Conservation (phyloP, 2,888 invertebrate genomes). For the Aethes cnicana region DNA sequence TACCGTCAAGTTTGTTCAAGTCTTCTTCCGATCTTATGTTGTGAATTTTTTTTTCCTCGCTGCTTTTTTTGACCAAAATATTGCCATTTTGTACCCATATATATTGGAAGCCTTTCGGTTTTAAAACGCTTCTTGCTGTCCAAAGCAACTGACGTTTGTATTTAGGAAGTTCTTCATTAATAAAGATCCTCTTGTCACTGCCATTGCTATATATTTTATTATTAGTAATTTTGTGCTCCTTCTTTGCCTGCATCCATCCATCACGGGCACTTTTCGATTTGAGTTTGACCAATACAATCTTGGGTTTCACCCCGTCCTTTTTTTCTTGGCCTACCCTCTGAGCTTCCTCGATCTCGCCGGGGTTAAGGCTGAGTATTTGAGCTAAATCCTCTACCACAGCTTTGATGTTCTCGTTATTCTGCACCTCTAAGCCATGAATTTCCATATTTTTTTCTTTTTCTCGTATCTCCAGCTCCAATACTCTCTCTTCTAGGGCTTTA, state of each 20-base stretch:
- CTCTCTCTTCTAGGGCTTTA: constrained; percentile 30
- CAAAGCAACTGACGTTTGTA: constrained; percentile 3
- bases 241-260: not conserved
- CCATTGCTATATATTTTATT: not conserved
- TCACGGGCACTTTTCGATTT: not conserved
- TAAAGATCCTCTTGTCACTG: not conserved
- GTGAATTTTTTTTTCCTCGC: constrained; percentile 26
- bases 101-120: constrained; percentile 11
- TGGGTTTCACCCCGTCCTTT: constrained; percentile 1
- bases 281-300: constrained; percentile 8
- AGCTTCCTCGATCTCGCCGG: constrained; percentile 25
- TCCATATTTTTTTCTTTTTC: constrained; percentile 26
- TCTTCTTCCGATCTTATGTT: too few species aligned
- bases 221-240: not conserved
- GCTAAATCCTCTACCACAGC: not conserved
- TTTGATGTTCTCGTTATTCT: not conserved
- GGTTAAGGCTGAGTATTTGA: not conserved
- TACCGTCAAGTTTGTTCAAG: too few species aligned
- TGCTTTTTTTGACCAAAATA: constrained; percentile 27
- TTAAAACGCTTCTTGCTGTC: not conserved
- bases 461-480: constrained; percentile 20
- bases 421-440: not conserved
- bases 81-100: constrained; percentile 30
- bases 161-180: constrained; percentile 2
- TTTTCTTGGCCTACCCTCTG: constrained; percentile 32